Base-by-base conservation (phyloP, 2,888 invertebrate genomes). In the Ganaspis brasiliensis region DNA sequence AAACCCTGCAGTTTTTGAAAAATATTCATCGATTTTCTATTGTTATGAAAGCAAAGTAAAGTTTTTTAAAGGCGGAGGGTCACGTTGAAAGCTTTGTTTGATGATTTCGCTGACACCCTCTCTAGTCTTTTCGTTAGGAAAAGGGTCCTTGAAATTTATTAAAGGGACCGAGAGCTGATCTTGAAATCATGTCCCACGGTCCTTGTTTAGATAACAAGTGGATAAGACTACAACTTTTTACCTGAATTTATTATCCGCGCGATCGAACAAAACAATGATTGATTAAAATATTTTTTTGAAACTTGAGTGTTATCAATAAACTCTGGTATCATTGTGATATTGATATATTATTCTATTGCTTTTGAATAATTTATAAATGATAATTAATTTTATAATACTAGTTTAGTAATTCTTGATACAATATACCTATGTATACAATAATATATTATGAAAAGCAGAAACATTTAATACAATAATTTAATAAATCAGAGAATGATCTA, bases 91-190 rank as follows among this genome's bases (percentile, higher is more conserved):
- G 63, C 63, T 24, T 67, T 67, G 63, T 67, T 67, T 67, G 45
- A 67, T 67, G 40, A 67, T 67, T 67, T 67, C 40, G 63, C 45
- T 67, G 63, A 67, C 63, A 67, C 63, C 45, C 63, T 8, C 63
- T 8, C 63, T 24, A 24, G 21, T 24, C 63, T 67, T 67, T 67
- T 67, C 45, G 40, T 45, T 67, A 45, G 8, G 24, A 45, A 40
- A 24, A 67, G 63, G 63, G 63, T 40, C 45, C 63, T 67, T 12
- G 63, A 67, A 40, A 67, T 67, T 67, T 67, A 67, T 67, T 45
- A 40, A 67, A 40, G 24, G 21, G 40, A 40, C 63, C 24, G 40
- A 40, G 63, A 21, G 45, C n/a, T 6, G n/a, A 45, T 45, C 40
- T 40, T 67, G 21, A 67, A 67, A 67, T 67, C 63, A 45, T 24